phyloP scores from a whole-genome alignment of 2,888 invertebrate genomes.

The Theodoxus fluviatilis region DNA sequence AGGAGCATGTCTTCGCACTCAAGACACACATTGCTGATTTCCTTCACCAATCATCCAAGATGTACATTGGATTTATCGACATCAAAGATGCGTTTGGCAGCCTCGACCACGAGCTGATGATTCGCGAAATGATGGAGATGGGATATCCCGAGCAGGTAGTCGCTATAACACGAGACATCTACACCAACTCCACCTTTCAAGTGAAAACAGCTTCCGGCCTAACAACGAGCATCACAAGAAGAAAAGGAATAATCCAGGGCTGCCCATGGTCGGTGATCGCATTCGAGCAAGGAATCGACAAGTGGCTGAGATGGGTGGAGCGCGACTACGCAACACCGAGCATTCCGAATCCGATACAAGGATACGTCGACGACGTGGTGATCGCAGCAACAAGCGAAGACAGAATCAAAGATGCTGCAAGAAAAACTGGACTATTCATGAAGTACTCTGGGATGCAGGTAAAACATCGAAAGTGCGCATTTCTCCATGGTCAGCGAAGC shows the following conservation, averaged over 20 bases:
- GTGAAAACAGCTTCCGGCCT: neutral
- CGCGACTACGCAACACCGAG: neutral
- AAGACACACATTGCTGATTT: neutral
- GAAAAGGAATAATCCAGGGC: slow-evolving; percentile 4
- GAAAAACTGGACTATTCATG: too few species aligned
- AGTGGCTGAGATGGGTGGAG: neutral
- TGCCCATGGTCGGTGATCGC: neutral
- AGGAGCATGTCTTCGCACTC: neutral
- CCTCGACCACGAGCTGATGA: neutral
- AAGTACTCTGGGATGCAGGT: too few species aligned
- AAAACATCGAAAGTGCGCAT: too few species aligned
- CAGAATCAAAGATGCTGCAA: neutral
- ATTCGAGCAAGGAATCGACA: neutral
- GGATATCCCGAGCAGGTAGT: neutral
- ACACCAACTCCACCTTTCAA: slow-evolving; percentile 11
- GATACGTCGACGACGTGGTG: neutral
- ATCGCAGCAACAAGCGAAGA: neutral
- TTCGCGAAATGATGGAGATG: neutral
- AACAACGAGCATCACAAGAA: neutral
- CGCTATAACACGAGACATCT: neutral
- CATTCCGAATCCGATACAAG: neutral
- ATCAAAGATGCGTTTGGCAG: slow-evolving; percentile 15
- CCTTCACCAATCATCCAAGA: neutral
- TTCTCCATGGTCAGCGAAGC: too few species aligned
- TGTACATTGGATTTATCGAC: neutral